Evolutionary conservation across 2,113 vertebrate genomes (phyloP), one percentile per base, ranked within the genome.

Genomic region (Nestor notabilis): DNA sequence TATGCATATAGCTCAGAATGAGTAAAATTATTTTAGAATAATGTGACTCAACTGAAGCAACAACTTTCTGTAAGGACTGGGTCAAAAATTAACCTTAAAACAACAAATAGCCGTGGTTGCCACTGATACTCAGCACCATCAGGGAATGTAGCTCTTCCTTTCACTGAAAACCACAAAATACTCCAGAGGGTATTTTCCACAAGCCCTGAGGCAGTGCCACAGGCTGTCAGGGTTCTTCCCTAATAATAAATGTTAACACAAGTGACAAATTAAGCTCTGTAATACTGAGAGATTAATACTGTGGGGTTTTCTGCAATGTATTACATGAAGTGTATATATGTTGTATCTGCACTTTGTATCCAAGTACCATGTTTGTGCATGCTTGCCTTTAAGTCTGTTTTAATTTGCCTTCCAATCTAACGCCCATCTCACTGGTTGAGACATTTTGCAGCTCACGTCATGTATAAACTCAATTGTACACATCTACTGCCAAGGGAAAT

Each of bases 331-430:
- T 0, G 13, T 6, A 6, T 43, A 8, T 19, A 10, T 5, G 24
- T 24, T 19, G 10, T 17, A 10, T 3, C 50, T 16, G 35, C 8
- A 11, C 20, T 17, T 25, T 25, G 5, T 15, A 11, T 5, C 63
- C 35, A 27, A 37, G 37, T 3, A 16, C 16, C 5, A 0, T 0
- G 7, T 52, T 27, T 21, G 35, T 31, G 35, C 2, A 2, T 20
- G 37, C 41, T 65, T 24, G 41, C 53, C 31, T 69, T 50, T 13
- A 13, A 35, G 35, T 5, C 17, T 2, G 16, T n/a, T 60, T 41
- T 27, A n/a, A 39, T 64, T 25, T 37, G 27, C 35, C 55, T 63
- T 35, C n/a, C 25, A 37, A 13, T 23, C 20, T 3, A 31, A 64
- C 0, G 11, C 9, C 5, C 21, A 4, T 24, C 49, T 50, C 33